Evolutionary conservation across 2,797 vertebrate species (phyloP).

Genomic region (Mareca strepera): DNA sequence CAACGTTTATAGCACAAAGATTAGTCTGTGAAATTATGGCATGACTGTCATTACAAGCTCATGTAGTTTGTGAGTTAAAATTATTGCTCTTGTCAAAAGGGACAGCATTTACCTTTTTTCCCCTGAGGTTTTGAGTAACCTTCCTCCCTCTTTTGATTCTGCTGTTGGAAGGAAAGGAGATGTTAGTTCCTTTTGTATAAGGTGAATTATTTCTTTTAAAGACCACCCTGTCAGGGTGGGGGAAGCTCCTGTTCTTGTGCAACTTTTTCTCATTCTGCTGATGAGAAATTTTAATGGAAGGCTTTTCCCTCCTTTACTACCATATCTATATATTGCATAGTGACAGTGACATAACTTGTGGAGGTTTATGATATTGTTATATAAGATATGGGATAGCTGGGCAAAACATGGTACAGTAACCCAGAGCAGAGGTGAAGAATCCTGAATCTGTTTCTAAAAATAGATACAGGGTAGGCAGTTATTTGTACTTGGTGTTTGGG

Average conservation of each 20-base stretch:
- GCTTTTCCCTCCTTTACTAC: background rate
- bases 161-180: background rate
- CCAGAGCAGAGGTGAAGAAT: background rate
- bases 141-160: background rate
- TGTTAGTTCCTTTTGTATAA: background rate
- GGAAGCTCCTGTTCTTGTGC: background rate
- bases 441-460: background rate
- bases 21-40: background rate
- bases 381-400: background rate
- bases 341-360: background rate
- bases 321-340: background rate
- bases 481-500: background rate
- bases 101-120: background rate
- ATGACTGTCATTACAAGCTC: fast-evolving
- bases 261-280: background rate
- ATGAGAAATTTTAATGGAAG: background rate
- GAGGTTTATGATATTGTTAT: background rate
- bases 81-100: background rate
- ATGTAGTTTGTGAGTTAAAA: background rate
- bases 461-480: background rate
- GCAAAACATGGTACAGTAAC: background rate
- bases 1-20: background rate
- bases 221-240: background rate
- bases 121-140: background rate
- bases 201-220: background rate